phyloP scores from a whole-genome alignment of 2,888 invertebrate species.

The Aporophyla nigra region DNA sequence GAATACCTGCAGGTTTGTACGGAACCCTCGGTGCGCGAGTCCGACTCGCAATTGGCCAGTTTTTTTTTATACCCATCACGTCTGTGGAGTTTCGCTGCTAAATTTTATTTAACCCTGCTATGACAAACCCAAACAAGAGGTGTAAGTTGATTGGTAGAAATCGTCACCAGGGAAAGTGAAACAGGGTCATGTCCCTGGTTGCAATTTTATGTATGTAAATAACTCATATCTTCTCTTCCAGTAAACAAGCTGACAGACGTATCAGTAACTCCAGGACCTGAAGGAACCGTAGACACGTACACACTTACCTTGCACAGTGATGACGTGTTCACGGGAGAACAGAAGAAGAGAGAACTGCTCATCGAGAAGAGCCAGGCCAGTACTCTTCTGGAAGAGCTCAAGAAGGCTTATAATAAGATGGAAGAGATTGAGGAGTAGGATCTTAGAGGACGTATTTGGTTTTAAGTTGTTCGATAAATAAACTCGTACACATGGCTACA shows the following conservation, averaged over 20 bases:
- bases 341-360: constrained; percentile 77
- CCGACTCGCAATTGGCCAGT: too few relatives aligned
- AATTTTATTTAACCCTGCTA: not conserved
- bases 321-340: constrained; percentile 80
- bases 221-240: constrained; percentile 65
- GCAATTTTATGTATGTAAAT: not conserved
- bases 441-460: not conserved
- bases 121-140: too few relatives aligned
- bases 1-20: too few relatives aligned
- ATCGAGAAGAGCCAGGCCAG: constrained; percentile 79
- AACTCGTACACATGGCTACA: too few relatives aligned
- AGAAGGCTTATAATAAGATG: constrained; percentile 81
- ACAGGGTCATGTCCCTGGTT: too few relatives aligned
- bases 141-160: too few relatives aligned
- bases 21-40: too few relatives aligned
- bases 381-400: constrained; percentile 78
- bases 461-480: not conserved
- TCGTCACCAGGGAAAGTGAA: too few relatives aligned
- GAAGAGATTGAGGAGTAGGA: constrained; percentile 72
- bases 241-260: constrained; percentile 85
- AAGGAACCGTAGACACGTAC: constrained; percentile 78
- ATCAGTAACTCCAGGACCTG: constrained; percentile 75
- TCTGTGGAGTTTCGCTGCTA: not conserved
- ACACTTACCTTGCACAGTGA: constrained; percentile 79
- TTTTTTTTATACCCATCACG: not conserved